Conservation (phyloP, 2,797 vertebrate species). For the Gobio occitaniae region DNA sequence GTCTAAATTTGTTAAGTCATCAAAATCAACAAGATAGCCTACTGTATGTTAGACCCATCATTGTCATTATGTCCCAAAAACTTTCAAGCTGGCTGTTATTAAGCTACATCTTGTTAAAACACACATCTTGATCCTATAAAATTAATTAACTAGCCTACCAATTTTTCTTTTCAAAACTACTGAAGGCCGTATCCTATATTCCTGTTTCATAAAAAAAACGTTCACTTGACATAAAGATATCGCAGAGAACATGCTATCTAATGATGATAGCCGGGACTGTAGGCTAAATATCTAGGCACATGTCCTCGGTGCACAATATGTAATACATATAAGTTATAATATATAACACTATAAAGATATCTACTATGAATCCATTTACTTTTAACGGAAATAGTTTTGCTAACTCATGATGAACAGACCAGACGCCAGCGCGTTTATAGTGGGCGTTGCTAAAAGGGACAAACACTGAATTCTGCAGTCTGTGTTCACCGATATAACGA, state of each 20-base stretch:
- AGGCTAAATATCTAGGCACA: background rate
- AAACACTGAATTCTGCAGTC: background rate
- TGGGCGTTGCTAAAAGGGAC: slow-evolving; percentile 6
- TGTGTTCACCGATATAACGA: background rate
- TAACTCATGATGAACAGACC: background rate
- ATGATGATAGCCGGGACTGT: background rate
- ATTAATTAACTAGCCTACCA: too few species aligned
- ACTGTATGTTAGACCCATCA: too few species aligned
- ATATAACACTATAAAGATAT: background rate
- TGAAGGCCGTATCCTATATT: too few species aligned
- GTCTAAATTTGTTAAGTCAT: too few species aligned
- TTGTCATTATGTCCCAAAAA: too few species aligned
- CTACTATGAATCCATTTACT: background rate
- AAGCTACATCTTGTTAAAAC: too few species aligned
- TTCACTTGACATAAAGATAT: background rate
- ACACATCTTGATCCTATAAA: too few species aligned
- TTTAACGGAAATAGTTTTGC: background rate
- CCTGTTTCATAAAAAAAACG: too few species aligned
- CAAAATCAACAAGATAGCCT: too few species aligned
- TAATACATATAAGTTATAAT: background rate
- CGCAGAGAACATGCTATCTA: background rate
- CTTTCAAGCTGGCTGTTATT: too few species aligned
- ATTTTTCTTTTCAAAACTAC: too few species aligned
- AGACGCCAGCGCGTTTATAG: background rate
- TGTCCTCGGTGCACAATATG: background rate